Base-by-base conservation (phyloP, 35 echinoderm and acorn worm species). In the Heliocidaris tuberculata region DNA sequence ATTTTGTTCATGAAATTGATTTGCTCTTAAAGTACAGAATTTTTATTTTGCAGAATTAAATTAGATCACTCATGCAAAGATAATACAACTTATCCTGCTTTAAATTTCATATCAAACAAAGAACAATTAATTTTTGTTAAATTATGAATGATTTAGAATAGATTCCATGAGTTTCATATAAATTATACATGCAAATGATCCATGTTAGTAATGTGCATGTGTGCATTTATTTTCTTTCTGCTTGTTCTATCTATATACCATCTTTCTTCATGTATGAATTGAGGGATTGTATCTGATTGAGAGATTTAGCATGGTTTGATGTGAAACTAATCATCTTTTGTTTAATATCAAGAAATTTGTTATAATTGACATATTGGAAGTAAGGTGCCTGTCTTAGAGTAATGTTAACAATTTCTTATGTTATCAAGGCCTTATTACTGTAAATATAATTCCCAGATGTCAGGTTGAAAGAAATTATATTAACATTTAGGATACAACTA, bases 281-380 rank as follows among this genome's bases (percentile, higher is more conserved):
- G 65, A 21, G 65, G 21, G 65, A 27, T 21, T 27, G 27, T 78
- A 78, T 78, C 31, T 49, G 12, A n/a, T 21, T 86, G 85, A 86
- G 30, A 42, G 87, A 89, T 32, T 31, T 24, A 48, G 91, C 91
- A 93, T 93, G 91, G 91, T 56, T 93, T 93, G 91, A 11, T 16
- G 91, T 93, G 91, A 59, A 93, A 93, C 91, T 93, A 93, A 93
- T 48, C 16, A 21, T 5, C 5, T 2, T 24, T 71, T 71, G 61
- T 5, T 78, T 78, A 21, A 78, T 78, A 27, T 78, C 19, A 71
- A 21, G 16, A 27, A 27, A n/a, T 78, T 78, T 78, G 17, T 78
- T 78, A 13, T 27, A n/a, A 27, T 78, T 24, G 17, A 70, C 60
- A 24, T 19, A 70, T 24, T 21, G 21, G 16, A 24, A n/a, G 27